Evolutionary conservation across 2,797 vertebrate species (phyloP).

Genomic region (Sparidentex hasta): DNA sequence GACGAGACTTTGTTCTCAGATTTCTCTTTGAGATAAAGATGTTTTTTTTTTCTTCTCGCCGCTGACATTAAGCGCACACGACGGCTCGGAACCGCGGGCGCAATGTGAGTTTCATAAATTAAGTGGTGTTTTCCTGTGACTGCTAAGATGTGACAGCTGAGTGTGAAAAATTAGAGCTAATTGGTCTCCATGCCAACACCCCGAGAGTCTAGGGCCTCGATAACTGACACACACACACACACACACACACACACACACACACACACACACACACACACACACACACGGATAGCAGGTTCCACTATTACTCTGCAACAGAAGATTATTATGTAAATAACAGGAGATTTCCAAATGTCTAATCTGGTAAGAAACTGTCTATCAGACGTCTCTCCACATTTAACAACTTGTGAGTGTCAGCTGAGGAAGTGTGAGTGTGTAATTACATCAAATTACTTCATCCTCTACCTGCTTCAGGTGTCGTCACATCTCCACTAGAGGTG

Average conservation of each 20-base stretch:
- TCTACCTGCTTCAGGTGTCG: slow-evolving; percentile 17
- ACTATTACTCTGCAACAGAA: not conserved
- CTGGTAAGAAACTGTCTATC: not conserved
- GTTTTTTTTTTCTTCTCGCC: not conserved
- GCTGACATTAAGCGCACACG: not conserved
- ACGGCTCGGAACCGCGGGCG: not conserved
- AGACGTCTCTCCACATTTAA: not conserved
- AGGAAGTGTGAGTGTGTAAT: not conserved
- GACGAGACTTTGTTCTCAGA: slow-evolving; percentile 36
- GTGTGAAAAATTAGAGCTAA: slow-evolving; percentile 41
- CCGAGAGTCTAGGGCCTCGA: not conserved
- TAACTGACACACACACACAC: slow-evolving; percentile 6
- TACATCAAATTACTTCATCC: not conserved
- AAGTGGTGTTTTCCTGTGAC: slow-evolving; percentile 10
- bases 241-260: not conserved
- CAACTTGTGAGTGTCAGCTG: not conserved
- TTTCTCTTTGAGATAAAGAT: slow-evolving; percentile 30
- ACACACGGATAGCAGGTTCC: slow-evolving; percentile 3
- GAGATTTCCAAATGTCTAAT: slow-evolving; percentile 1
- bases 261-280: not conserved
- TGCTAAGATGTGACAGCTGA: slow-evolving; percentile 25
- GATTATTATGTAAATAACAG: slow-evolving; percentile 6
- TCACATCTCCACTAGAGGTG: not conserved
- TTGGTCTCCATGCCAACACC: slow-evolving; percentile 36
- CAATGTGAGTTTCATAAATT: slow-evolving; percentile 8